Evolutionary conservation across 2,888 invertebrate species (phyloP).

Genomic region (Elegia similella): DNA sequence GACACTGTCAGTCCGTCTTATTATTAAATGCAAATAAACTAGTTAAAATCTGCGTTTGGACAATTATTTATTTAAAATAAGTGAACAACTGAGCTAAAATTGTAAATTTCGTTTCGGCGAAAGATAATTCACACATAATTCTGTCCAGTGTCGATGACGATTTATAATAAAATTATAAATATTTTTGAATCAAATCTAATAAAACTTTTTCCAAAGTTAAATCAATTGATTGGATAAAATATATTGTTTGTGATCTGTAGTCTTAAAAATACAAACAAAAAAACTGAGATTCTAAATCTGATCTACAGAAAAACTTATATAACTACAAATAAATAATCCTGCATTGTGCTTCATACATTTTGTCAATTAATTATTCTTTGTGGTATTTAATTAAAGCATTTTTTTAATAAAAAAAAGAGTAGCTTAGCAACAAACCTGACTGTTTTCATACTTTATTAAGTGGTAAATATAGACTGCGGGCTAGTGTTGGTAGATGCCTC

Average conservation of each 20-base stretch:
- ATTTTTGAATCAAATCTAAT: not conserved
- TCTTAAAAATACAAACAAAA: conserved; percentile 33
- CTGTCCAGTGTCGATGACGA: no score
- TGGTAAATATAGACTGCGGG: no score
- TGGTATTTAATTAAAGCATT: conserved; percentile 1
- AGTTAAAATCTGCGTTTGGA: no score
- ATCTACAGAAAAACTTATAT: conserved; percentile 45
- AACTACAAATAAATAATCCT: conserved; percentile 44
- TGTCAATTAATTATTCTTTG: conserved; percentile 15
- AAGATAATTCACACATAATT: no score
- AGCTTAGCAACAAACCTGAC: no score
- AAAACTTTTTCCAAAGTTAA: not conserved
- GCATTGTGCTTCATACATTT: conserved; percentile 50
- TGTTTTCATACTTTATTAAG: no score
- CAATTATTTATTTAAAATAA: no score
- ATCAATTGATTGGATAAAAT: not conserved
- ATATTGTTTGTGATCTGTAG: conserved; percentile 26
- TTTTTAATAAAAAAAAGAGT: not conserved
- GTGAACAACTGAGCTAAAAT: no score
- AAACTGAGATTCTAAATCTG: conserved; percentile 64
- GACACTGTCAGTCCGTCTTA: no score
- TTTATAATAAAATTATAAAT: not conserved
- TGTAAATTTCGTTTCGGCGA: no score
- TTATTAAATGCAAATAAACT: no score
- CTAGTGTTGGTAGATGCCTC: no score